Evolutionary conservation across 2,888 invertebrate species (phyloP), one percentile per base, ranked within the genome.

Genomic region (Eupsilia transversa): DNA sequence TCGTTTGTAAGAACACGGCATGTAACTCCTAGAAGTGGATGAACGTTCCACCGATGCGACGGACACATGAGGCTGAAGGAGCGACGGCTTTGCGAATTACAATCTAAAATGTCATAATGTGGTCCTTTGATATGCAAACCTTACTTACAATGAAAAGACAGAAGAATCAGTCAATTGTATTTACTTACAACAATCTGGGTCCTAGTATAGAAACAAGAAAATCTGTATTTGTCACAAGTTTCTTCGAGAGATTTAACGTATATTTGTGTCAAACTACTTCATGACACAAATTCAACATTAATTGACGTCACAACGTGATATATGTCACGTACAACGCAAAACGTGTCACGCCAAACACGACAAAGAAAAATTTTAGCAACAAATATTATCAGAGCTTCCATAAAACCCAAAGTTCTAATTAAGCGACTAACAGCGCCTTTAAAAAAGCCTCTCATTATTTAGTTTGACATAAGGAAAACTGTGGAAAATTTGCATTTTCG

Each of bases 401-500:
- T 82, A 82, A 82, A 80, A 85, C 74, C 77, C 74, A 67, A 79
- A 83, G 83, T 85, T 82, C 87, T 87, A 87, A 87, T 87, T 87
- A 87, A 87, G 86, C 86, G 74, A 80, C 80, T 82, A 84, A 79
- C 80, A 78, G 72, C 38, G 75, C 63, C 43, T 78, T 77, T 38
- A 72, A 74, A 89, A 92, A 92, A 92, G 85, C 67, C 68, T 76
- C 89, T 87, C 91, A 92, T 92, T 93, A 93, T 91, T 92, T 89
- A 91, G 90, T 88, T 89, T 91, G 94, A 93, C 94, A 94, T 92
- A 88, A 89, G 91, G 93, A 92, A 93, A 94, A 93, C 85, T 89
- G 86, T 82, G 59, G 69, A 69, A 84, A 86, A 95, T 96, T 95
- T 92, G 94, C 95, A 95, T 95, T 94, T 95, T 93, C 95, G 95